Evolutionary conservation across 1,140 invertebrate genomes (phyloP), one percentile per base, ranked within the genome.

Genomic region (Heliconius congener): DNA sequence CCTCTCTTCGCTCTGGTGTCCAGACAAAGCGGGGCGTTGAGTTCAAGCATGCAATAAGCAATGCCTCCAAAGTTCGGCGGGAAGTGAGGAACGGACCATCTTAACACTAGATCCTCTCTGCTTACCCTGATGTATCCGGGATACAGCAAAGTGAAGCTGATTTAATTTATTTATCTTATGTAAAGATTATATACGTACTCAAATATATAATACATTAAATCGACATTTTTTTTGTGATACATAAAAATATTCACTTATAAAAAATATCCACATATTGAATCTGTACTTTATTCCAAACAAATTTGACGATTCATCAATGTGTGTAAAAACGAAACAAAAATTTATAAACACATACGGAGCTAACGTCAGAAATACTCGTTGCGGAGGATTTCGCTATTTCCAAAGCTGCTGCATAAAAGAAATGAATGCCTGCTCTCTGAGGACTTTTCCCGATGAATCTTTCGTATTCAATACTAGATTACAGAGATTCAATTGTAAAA

Each of bases 391-490:
- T 77, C 76, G 52, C 75, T 37, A 72, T 77, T 81, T 81, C 74
- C 73, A 74, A 77, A 81, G 55, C 75, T 60, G 75, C 75, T 60
- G 72, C 23, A 73, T 73, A 71, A 81, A 81, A 81, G 75, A 81
- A 81, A 76, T 77, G 75, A 77, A 77, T 81, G 72, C 71, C 55
- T 46, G 79, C 79, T 70, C 71, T 75, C 74, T 42, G 11, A 72
- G 70, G 79, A 72, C 52, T 8, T 9, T 57, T 73, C 39, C 71
- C 42, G 52, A 76, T 60, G 19, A 72, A 30, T 30, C 16, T 13
- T 11, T 73, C 30, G 71, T 5, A 76, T 80, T 80, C 27, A 71
- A 76, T 76, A 75, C 71, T 50, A 3, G 13, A 73, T 39, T 60
- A n/a, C 19, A 71, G 23, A 55, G 37, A 34, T 30, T 30, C 23